Percentiles rank a stretch among this genome's conserved stretches.
phyloP scores from a whole-genome alignment of 1,140 invertebrate species.

The Pseudomyrmex sp. region DNA sequence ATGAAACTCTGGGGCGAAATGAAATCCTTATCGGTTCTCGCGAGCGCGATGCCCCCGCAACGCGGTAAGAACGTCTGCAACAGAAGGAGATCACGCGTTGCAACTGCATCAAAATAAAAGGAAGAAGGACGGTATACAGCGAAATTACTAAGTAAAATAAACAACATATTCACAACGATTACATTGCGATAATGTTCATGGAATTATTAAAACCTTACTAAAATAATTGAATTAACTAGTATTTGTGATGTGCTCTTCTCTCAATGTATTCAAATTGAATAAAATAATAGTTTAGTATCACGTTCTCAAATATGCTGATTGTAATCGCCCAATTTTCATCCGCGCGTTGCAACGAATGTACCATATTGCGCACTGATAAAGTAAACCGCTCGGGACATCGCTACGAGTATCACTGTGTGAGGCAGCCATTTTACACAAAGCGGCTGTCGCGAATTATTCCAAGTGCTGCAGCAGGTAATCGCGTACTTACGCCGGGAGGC shows the following conservation, averaged over 20 bases:
- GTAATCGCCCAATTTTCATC: not conserved
- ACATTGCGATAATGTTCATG: too few species aligned
- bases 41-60: slow-evolving; percentile 31
- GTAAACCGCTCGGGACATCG: slow-evolving; percentile 7
- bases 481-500: slow-evolving; percentile 33
- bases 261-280: too few species aligned
- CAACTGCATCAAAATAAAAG: not conserved
- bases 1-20: slow-evolving; percentile 81
- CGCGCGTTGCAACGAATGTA: not conserved
- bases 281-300: too few species aligned
- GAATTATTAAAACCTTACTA: not conserved
- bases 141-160: not conserved
- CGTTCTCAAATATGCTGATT: too few species aligned
- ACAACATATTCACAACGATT: not conserved
- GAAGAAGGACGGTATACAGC: not conserved
- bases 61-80: slow-evolving; percentile 4
- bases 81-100: not conserved
- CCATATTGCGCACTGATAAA: slow-evolving; percentile 12
- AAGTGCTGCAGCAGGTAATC: slow-evolving; percentile 47
- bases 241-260: too few species aligned
- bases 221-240: slow-evolving; percentile 23
- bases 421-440: slow-evolving; percentile 19
- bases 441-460: slow-evolving; percentile 44
- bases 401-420: not conserved
- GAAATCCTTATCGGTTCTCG: slow-evolving; percentile 80